Base-by-base conservation (phyloP, 2,888 invertebrate genomes). In the Carpatolechia fugitivella region DNA sequence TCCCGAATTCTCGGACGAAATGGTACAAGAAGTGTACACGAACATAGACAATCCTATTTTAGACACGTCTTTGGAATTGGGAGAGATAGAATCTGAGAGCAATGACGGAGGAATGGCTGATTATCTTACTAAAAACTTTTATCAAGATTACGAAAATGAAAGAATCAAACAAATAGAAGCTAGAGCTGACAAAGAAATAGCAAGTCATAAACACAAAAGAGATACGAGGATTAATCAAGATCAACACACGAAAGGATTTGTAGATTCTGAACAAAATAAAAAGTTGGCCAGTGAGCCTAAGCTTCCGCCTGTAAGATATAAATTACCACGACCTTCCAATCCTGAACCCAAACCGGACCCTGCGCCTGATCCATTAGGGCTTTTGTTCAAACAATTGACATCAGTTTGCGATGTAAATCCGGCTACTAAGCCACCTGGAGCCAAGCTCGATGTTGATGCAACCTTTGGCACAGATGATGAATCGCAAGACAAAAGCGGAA, bases 31-130 rank as follows among this genome's bases (percentile, higher is more conserved):
- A 48, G 64, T 81, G 47, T 73, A 76, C 56, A 70, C 60, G 62
- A 70, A 77, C 57, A 64, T 78, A 54, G 74, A 80, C 55, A 73
- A 76, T 57, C 65, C 73, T 18, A 54, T 58, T 29, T 52, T 60
- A 16, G 68, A 75, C 51, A 35, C 65, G 29, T 76, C 78, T 4
- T 16, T 70, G 14, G 80, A 82, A 61, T 70, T 78, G 3, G 78
- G 75, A 29, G 78, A 82, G 62, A 66, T 75, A 56, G 55, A 61
- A 31, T 40, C 51, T 52, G 62, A 65, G 36, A 56, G 59, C n/a
- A 59, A 51, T 40, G 46, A 52, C 3, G 31, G 18, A 44, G 20
- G 20, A n/a, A 46, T 46, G 24, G 33, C 14, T 10, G 52, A 53
- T 30, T 36, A 50, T 36, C 29, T 50, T 1, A 47, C 54, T 16